Conservation (phyloP, 2,888 invertebrate genomes). For the Deroplatys truncata region DNA sequence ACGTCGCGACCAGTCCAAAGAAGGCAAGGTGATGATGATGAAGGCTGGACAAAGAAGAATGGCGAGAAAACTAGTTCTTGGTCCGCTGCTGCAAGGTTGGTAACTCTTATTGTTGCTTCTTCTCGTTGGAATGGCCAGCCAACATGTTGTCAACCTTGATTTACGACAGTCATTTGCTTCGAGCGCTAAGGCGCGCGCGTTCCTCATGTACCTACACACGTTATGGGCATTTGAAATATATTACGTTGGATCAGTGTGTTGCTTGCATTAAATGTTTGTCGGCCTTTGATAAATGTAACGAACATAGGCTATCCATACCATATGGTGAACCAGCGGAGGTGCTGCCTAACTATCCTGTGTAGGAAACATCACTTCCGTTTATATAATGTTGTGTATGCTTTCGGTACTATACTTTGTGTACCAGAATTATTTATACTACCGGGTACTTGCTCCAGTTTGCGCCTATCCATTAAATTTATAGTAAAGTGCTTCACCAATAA, state of each 20-base stretch:
- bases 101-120: neutral
- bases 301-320: neutral
- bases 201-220: neutral
- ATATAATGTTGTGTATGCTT: too few species aligned
- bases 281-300: neutral
- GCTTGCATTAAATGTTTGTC: neutral
- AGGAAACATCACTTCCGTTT: too few species aligned
- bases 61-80: neutral
- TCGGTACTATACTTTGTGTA: too few species aligned
- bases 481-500: too few species aligned
- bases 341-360: too few species aligned
- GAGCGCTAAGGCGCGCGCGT: neutral
- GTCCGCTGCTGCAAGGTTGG: neutral
- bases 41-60: neutral
- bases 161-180: slow-evolving; percentile 25
- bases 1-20: neutral
- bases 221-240: neutral
- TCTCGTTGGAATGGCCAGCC: neutral
- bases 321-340: neutral
- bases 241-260: neutral
- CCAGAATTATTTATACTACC: too few species aligned
- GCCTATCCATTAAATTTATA: too few species aligned
- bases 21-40: neutral
- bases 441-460: too few species aligned
- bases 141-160: slow-evolving; percentile 22